Conservation (phyloP, 1,140 invertebrate species). For the Bacillus rossius region DNA sequence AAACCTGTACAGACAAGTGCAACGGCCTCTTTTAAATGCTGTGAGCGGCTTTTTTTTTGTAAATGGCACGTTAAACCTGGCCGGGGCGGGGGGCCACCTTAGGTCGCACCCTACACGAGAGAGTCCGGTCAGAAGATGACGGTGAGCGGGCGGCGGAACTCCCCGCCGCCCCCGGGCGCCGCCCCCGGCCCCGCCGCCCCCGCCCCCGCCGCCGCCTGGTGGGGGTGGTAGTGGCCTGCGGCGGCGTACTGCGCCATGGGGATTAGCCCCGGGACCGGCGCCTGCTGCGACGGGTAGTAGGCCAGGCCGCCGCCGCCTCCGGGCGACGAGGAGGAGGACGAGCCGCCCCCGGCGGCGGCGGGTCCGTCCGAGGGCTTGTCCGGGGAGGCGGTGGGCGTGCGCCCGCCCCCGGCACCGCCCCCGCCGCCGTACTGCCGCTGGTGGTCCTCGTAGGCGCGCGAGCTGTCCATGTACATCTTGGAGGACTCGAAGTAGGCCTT, state of each 20-base stretch:
- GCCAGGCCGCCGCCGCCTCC: slow-evolving; percentile 51
- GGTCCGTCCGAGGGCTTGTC: slow-evolving; percentile 37
- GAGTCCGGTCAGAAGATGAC: slow-evolving; percentile 76
- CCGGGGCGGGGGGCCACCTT: neutral
- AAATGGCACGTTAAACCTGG: too few relatives aligned
- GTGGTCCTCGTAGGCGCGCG: neutral
- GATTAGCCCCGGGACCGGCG: slow-evolving; percentile 46
- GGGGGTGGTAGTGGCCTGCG: slow-evolving; percentile 49
- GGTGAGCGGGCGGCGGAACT: slow-evolving; percentile 72
- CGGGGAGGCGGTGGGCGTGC: neutral
- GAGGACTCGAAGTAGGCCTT: slow-evolving; percentile 72
- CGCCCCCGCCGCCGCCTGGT: slow-evolving; percentile 37
- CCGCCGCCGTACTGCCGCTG: slow-evolving; percentile 1
- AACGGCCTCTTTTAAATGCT: too few relatives aligned
- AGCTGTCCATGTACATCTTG: slow-evolving; percentile 59
- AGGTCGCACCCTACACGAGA: too few relatives aligned
- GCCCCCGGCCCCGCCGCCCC: slow-evolving; percentile 47
- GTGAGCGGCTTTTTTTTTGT: too few relatives aligned
- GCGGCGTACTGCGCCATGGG: slow-evolving; percentile 54
- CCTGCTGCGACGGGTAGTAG: slow-evolving; percentile 50
- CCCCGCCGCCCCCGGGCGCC: slow-evolving; percentile 46
- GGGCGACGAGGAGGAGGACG: slow-evolving; percentile 56
- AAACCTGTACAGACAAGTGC: too few relatives aligned
- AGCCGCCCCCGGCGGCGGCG: slow-evolving; percentile 51
- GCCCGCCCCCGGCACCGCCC: neutral